These are phyloP conservation scores for Pristionchus pacificus DNA, from an alignment of 1,140 invertebrate genomes.

Conservation along the genomic window DNA sequence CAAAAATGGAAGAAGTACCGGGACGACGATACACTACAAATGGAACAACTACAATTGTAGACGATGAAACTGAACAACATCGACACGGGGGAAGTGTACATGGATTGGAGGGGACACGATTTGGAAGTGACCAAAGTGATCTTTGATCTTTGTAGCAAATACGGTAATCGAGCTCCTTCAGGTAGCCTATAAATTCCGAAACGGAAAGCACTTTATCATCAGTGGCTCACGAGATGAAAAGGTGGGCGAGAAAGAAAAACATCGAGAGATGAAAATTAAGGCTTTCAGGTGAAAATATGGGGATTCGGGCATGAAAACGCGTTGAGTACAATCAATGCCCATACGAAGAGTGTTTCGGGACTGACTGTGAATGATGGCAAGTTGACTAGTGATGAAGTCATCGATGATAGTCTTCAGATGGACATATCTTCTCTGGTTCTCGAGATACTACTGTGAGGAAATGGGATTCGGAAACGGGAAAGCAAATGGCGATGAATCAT, in stretches of 20 bases:
- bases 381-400: not conserved
- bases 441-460: not conserved
- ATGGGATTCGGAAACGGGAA: slow-evolving; percentile 11
- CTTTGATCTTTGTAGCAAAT: not conserved
- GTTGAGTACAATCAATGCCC: not conserved
- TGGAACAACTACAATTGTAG: not conserved
- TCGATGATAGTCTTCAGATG: slow-evolving; percentile 3
- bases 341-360: slow-evolving; percentile 8
- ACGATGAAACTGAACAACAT: slow-evolving; percentile 9
- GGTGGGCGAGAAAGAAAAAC: not conserved
- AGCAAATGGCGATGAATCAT: not conserved
- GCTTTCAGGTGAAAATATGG: not conserved
- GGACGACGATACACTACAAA: no score
- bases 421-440: slow-evolving; percentile 1
- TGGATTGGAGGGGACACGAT: slow-evolving; percentile 9
- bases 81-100: slow-evolving; percentile 3
- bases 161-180: not conserved
- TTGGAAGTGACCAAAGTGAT: slow-evolving; percentile 10
- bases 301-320: not conserved
- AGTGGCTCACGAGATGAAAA: slow-evolving; percentile 10
- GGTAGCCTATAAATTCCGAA: slow-evolving; percentile 4
- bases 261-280: no score
- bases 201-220: not conserved
- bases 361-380: not conserved
- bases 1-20: no score